Conservation (phyloP, 2,797 vertebrate species). For the Spinus olivaceus region DNA sequence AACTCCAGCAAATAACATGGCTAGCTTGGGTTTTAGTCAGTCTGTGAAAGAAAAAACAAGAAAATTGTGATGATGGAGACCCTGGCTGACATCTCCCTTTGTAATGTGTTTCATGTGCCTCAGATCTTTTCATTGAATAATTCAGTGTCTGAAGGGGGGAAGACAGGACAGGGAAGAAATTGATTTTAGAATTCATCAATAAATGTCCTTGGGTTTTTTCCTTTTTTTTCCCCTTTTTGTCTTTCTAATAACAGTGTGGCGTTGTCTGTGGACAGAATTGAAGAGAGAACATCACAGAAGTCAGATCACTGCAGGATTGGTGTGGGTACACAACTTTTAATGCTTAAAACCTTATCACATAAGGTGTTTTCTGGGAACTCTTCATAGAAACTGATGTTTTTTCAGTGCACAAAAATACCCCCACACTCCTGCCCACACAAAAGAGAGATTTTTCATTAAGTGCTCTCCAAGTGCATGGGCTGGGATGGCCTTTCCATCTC, state of each 20-base stretch:
- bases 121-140: neutral
- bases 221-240: fast-evolving
- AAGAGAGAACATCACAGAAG: neutral
- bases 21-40: neutral
- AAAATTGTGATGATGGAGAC: neutral
- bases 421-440: neutral
- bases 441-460: neutral
- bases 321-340: neutral
- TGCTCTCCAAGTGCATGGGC: neutral
- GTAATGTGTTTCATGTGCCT: neutral
- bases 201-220: neutral
- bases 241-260: neutral
- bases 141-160: neutral
- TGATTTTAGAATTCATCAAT: slow-evolving; percentile 19
- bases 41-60: neutral
- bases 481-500: slow-evolving; percentile 9
- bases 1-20: neutral
- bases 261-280: neutral
- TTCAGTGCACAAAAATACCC: neutral
- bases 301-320: neutral
- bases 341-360: neutral
- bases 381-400: neutral
- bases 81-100: neutral
- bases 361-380: neutral
- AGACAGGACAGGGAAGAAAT: neutral